Evolutionary conservation across 2,113 vertebrate species (phyloP), one percentile per base, ranked within the genome.

Genomic region (Callipepla squamata): DNA sequence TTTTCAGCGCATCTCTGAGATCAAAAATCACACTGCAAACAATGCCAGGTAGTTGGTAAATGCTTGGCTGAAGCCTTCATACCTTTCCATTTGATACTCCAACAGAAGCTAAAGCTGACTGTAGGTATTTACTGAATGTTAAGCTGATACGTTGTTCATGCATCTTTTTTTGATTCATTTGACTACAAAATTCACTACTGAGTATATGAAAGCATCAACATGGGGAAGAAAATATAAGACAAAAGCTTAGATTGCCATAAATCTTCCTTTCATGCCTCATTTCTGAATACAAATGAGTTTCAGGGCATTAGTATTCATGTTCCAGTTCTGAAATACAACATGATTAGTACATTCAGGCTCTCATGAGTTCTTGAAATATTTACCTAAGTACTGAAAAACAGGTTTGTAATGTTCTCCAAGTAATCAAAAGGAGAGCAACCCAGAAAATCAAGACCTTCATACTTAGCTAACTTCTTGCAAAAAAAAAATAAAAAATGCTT

Each of bases 271-370:
- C 62, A 38, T 73, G 61, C 44, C 25, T 85, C 42, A 78, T 67
- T 92, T 89, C 66, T 79, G 59, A 79, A 72, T 19, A 89, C 7
- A 87, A 92, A 91, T n/a, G 75, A 84, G 80, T 91, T 78, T 69
- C 26, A 83, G 38, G 42, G 23, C 80, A 67, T 84, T 90, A 92
- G 69, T n/a, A 91, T 42, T 66, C 20, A 3, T 22, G 77, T 76
- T 88, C 74, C 8, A 59, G 55, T 83, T 86, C 65, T 90, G 50
- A 92, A 92, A 94, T 69, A 63, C 50, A 80, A 83, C 61, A 61
- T 48, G 75, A 76, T 84, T 80, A 48, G 18, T 19, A 88, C 72
- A 45, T 25, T 76, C 74, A 76, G 0, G 0, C 16, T 87, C 89
- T 85, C 81, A 87, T 32, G 66, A 69, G 26, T 15, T 45, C 74